Base-by-base conservation (phyloP, 2,113 vertebrate genomes). In the Balaenoptera acutorostrata region DNA sequence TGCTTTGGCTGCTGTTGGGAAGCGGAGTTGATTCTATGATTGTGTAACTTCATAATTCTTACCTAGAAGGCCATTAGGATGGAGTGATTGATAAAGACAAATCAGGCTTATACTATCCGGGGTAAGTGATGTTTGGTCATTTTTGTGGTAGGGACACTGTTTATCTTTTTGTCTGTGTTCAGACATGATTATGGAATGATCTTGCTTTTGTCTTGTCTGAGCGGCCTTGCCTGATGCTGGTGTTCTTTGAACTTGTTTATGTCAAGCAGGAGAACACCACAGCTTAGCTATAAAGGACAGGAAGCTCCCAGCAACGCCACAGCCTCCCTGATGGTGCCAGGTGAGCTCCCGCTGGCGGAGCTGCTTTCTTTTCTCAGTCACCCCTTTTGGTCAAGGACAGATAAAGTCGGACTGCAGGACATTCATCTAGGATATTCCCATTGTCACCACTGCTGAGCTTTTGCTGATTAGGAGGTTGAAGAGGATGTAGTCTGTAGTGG, bases 281-380 rank as follows among this genome's bases (percentile, higher is more conserved):
- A 8, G 8, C 20, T 29, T 80, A 18, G 13, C 25, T 41, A 1
- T 46, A 11, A 77, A 20, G n/a, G 15, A 66, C 23, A 5, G 29
- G 4, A 92, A 44, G 41, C 25, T 21, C 20, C 36, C 29, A 39
- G 17, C 17, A 71, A 27, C 1, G 0, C 13, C 44, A 31, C 10
- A 69, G 44, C 64, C 14, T 18, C 4, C 52, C 13, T 3, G 66
- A 23, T 0, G 39, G 27, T 33, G 2, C 13, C 18, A 20, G 3
- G 11, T 7, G 8, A 55, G 57, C 3, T 44, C n/a, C 82, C 27
- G 23, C 44, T 39, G 1, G 61, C 2, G 0, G 10, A 14, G n/a
- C 14, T 14, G 4, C 2, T 89, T 72, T 82, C 55, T 15, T 68
- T 57, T 87, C 87, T 96, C 83, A 41, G 29, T 18, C 20, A 52